These are phyloP conservation scores for Hormiphora californensis DNA, from an alignment of 37 sponge, comb jelly and placozoan genomes.

Conservation along the genomic window DNA sequence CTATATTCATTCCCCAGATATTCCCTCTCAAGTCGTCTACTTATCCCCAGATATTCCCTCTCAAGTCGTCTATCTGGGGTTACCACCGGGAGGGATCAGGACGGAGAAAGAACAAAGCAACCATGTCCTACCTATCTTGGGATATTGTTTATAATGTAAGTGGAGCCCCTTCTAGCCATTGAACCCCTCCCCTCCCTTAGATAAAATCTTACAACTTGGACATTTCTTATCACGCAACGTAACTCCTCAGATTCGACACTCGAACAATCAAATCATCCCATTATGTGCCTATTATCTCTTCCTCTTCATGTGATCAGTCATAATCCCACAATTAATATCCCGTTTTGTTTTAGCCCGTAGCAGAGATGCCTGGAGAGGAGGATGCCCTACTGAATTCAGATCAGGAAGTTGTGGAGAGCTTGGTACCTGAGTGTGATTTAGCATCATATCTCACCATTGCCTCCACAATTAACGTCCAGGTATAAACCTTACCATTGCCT, in stretches of 20 bases:
- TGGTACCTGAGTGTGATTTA: constrained; percentile 15
- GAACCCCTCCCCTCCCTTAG: no score
- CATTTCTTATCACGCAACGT: no score
- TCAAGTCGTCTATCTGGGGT: neutral
- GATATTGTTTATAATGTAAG: constrained; percentile 4
- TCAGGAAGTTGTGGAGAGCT: neutral
- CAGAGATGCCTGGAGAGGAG: neutral
- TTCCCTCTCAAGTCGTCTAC: constrained; percentile 1
- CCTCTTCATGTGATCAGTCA: no score
- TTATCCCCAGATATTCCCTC: constrained; percentile 40
- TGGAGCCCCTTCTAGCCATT: no score
- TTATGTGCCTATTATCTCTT: no score
- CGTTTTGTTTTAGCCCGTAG: neutral
- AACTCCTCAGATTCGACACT: no score
- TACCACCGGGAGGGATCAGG: no score
- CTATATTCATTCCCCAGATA: constrained; percentile 50
- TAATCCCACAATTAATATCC: neutral
- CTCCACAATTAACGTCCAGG: neutral
- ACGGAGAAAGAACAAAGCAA: no score
- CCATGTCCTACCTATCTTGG: neutral
- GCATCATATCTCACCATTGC: neutral
- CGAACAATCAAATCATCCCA: no score
- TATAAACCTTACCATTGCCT: constrained; percentile 4
- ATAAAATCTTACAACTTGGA: no score
- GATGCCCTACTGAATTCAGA: neutral